These are phyloP conservation scores for Cynopterus brachyotis DNA, from an alignment of 2,113 vertebrate species.

Conservation along the genomic window DNA sequence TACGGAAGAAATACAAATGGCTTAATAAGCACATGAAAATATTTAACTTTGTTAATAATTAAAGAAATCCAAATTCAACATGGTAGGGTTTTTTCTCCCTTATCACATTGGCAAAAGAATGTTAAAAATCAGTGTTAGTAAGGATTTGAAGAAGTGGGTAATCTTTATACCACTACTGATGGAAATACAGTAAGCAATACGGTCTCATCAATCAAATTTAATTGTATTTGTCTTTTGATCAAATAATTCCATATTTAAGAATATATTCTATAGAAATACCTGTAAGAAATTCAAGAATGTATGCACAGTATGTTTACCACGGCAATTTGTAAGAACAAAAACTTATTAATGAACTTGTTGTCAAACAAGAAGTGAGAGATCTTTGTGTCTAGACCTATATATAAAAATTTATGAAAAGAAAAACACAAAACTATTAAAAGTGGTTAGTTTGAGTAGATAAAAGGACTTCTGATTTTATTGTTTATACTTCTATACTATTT, in stretches of 20 bases:
- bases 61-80: neutral
- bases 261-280: neutral
- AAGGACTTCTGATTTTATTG: neutral
- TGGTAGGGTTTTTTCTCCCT: neutral
- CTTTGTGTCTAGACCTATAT: neutral
- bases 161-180: neutral
- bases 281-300: neutral
- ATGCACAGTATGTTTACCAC: neutral
- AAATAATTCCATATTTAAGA: neutral
- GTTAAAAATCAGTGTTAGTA: neutral
- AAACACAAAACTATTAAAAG: neutral
- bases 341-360: neutral
- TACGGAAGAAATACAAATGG: conserved; percentile 5
- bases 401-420: neutral
- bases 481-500: neutral
- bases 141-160: neutral
- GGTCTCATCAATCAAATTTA: neutral
- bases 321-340: neutral
- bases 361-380: neutral
- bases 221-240: neutral
- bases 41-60: neutral
- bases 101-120: neutral
- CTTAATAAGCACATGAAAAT: neutral
- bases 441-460: neutral
- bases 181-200: neutral